These are phyloP conservation scores for Bradypodion ventrale DNA, from an alignment of 2,797 vertebrate species.

Conservation along the genomic window DNA sequence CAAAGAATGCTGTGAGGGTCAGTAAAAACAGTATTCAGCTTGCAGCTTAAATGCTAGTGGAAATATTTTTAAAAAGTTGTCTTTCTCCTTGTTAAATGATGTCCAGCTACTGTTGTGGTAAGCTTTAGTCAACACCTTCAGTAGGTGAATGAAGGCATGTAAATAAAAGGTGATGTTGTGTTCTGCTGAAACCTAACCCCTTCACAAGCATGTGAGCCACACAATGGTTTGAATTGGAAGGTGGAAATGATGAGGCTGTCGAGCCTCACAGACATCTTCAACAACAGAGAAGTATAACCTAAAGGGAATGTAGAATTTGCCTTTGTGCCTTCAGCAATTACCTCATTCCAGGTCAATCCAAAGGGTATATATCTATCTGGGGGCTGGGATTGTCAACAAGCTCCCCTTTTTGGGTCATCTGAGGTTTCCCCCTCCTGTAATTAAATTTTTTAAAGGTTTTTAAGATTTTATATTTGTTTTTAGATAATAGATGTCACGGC, in stretches of 20 bases:
- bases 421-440: no score
- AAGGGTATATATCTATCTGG: no score
- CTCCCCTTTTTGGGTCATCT: no score
- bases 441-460: no score
- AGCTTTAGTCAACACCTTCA: neutral
- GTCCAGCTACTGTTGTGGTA: fast-evolving
- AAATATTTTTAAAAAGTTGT: neutral
- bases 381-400: no score
- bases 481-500: no score
- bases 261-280: neutral
- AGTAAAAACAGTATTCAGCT: slow-evolving; percentile 23
- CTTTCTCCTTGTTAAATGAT: slow-evolving; percentile 1
- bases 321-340: neutral
- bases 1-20: neutral
- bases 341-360: neutral
- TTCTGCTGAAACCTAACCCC: neutral
- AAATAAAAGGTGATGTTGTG: slow-evolving; percentile 3
- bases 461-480: no score
- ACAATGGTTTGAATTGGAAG: slow-evolving; percentile 26
- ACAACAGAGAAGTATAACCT: neutral
- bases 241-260: neutral
- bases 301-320: slow-evolving; percentile 19
- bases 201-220: slow-evolving; percentile 8
- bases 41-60: neutral
- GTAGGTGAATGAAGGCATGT: neutral